phyloP scores from a whole-genome alignment of 2,888 invertebrate species.

The Alcis repandata region DNA sequence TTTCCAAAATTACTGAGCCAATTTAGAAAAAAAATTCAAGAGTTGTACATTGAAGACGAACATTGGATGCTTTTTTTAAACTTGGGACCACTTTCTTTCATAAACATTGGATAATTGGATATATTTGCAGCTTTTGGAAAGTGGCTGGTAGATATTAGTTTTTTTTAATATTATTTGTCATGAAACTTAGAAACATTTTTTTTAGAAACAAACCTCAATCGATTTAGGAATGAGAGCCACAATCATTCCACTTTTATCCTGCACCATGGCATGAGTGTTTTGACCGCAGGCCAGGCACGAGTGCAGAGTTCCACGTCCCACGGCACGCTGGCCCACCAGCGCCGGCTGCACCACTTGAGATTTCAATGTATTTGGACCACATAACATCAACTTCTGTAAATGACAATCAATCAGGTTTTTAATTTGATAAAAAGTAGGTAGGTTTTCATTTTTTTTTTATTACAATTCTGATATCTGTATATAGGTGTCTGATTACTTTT shows the following conservation, averaged over 20 bases:
- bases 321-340: conserved; percentile 82
- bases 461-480: too few species aligned
- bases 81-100: background rate
- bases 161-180: too few species aligned
- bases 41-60: too few species aligned
- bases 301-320: conserved; percentile 88
- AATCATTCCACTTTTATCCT: conserved; percentile 73
- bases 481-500: too few species aligned
- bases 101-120: too few species aligned
- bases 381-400: conserved; percentile 83
- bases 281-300: conserved; percentile 89
- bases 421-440: background rate
- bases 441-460: too few species aligned
- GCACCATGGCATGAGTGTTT: conserved; percentile 88
- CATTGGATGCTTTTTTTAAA: background rate
- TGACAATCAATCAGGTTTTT: background rate
- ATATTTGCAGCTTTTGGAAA: too few species aligned
- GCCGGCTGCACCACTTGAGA: conserved; percentile 86
- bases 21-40: too few species aligned
- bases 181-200: background rate
- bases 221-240: conserved; percentile 86
- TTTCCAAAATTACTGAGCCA: too few species aligned
- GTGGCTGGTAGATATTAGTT: too few species aligned
- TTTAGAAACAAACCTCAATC: conserved; percentile 73
- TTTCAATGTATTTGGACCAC: conserved; percentile 79